Percentiles rank a stretch among this genome's conserved stretches.
phyloP scores from a whole-genome alignment of 2,797 vertebrate species.

The Sebastes vulpes region DNA sequence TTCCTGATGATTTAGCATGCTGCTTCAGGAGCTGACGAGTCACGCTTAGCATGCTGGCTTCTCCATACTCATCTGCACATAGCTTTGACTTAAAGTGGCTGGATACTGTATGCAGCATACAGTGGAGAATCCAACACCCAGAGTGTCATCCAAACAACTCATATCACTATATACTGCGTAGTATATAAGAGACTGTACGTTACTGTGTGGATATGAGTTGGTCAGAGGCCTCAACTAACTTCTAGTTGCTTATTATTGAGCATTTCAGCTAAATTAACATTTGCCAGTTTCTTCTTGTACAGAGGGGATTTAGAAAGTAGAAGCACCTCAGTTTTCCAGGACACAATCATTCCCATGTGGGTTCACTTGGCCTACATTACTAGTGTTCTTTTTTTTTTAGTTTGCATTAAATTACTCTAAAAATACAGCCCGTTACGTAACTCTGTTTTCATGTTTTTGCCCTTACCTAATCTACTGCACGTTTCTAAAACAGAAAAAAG shows the following conservation, averaged over 20 bases:
- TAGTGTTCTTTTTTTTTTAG: slow-evolving; percentile 28
- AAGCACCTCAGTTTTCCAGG: slow-evolving; percentile 49
- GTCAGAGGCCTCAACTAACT: slow-evolving; percentile 46
- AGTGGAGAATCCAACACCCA: slow-evolving; percentile 76
- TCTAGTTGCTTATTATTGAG: slow-evolving; percentile 67
- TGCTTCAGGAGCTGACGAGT: slow-evolving; percentile 75
- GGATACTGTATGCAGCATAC: slow-evolving; percentile 83
- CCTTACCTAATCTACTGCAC: slow-evolving; percentile 59
- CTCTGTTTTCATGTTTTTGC: slow-evolving; percentile 57
- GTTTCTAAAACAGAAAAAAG: slow-evolving; percentile 37
- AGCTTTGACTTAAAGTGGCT: slow-evolving; percentile 73
- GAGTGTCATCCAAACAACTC: slow-evolving; percentile 73
- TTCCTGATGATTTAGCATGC: slow-evolving; percentile 71
- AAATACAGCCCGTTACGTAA: slow-evolving; percentile 49
- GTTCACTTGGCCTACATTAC: slow-evolving; percentile 42
- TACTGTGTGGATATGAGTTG: slow-evolving; percentile 73
- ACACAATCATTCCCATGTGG: slow-evolving; percentile 42
- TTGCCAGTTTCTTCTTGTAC: slow-evolving; percentile 11
- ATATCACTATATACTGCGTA: slow-evolving; percentile 73
- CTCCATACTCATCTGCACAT: slow-evolving; percentile 82
- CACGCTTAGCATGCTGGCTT: slow-evolving; percentile 84
- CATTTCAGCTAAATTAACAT: slow-evolving; percentile 52
- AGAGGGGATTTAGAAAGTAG: slow-evolving; percentile 9
- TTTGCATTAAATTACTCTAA: slow-evolving; percentile 42
- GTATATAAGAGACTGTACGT: slow-evolving; percentile 55